Base-by-base conservation (phyloP, 1,140 invertebrate species). In the Protaetia brevitarsis region DNA sequence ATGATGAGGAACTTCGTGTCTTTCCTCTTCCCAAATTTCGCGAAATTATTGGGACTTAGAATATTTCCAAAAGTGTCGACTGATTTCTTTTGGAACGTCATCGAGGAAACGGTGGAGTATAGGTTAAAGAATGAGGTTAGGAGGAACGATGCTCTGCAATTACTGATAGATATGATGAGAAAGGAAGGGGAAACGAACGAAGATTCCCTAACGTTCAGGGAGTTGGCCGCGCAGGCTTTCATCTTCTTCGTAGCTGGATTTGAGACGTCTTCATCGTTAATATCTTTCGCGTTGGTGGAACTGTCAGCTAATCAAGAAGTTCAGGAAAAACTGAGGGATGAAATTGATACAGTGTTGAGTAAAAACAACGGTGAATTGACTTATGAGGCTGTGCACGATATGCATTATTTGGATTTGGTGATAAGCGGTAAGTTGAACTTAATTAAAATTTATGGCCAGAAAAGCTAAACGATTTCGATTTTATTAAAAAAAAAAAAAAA, bases 381-480 rank as follows among this genome's bases (percentile, higher is more conserved):
- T 36, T 87, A 84, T 66, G 84, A 87, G 8, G 77, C 79, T 13
- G 65, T 88, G 2, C 73, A 78, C 11, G 79, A 83, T 11, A 80
- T 88, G 76, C 78, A 75, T 0, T 84, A 65, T 59, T 45, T 59
- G 16, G 34, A 62, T 19, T 36, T 64, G 28, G 68, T 69, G 13
- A 51, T 69, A 59, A 74, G 77, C 28, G 87, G 88, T 73, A 65
- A 73, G 16, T 34, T 27, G 2, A 19, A 30, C 2, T 3, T 64
- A 1, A 21, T 28, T 6, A n/a, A n/a, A n/a, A n/a, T n/a, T n/a
- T n/a, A n/a, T n/a, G n/a, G n/a, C n/a, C n/a, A n/a, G n/a, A n/a
- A n/a, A n/a, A n/a, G n/a, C n/a, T 62, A 31, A 13, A 62, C 7
- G 3, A 63, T 63, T 19, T 51, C 16, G 6, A 19, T 37, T 3